Conservation (phyloP, 2,113 vertebrate genomes). For the Sardina pilchardus region DNA sequence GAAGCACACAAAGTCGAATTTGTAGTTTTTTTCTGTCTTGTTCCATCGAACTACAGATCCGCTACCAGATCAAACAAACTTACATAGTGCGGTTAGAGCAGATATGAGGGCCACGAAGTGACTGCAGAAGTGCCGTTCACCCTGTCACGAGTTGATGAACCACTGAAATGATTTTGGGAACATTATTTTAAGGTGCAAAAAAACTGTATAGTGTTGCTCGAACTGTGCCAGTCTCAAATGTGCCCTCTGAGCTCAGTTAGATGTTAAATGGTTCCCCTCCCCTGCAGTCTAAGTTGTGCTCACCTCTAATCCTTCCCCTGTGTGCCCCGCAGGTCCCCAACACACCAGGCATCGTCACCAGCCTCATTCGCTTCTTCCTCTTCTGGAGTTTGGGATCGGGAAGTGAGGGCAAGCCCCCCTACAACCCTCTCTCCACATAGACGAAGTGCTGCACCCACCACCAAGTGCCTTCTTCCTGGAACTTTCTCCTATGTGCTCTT, state of each 20-base stretch:
- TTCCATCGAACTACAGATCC: too few relatives aligned
- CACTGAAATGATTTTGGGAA: too few relatives aligned
- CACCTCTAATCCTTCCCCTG: neutral
- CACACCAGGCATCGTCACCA: slow-evolving; percentile 85
- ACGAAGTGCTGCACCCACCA: neutral
- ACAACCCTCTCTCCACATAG: slow-evolving; percentile 74
- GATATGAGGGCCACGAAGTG: too few relatives aligned
- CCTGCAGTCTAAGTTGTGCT: neutral
- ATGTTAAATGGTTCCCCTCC: neutral
- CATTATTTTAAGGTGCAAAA: too few relatives aligned
- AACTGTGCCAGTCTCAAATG: too few relatives aligned
- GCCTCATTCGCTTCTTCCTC: slow-evolving; percentile 83
- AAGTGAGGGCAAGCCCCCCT: slow-evolving; percentile 60
- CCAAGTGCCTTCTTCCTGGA: slow-evolving; percentile 36
- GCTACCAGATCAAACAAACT: too few relatives aligned
- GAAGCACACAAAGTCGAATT: too few relatives aligned
- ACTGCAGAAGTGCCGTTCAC: too few relatives aligned
- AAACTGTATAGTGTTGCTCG: too few relatives aligned
- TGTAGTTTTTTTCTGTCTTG: too few relatives aligned
- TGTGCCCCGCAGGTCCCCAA: slow-evolving; percentile 82
- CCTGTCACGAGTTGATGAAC: too few relatives aligned
- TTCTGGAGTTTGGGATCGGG: slow-evolving; percentile 76
- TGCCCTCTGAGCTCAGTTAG: neutral
- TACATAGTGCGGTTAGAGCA: too few relatives aligned
- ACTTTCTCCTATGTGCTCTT: neutral